phyloP scores from a whole-genome alignment of 2,797 vertebrate species.

The Hippocampus kuda region DNA sequence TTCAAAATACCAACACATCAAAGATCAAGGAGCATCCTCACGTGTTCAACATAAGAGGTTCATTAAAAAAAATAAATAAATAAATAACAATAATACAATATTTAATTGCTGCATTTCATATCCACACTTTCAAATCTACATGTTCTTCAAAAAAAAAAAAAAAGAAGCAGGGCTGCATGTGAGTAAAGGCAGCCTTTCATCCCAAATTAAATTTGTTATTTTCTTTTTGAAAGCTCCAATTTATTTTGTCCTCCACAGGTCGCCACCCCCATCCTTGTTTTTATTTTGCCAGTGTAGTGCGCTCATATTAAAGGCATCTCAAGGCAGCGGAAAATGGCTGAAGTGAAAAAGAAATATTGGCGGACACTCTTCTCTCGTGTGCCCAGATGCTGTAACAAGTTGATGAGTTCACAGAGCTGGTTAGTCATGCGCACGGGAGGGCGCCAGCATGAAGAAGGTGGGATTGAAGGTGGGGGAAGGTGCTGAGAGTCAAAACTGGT shows the following conservation, averaged over 20 bases:
- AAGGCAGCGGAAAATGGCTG: constrained; percentile 31
- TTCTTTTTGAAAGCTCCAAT: constrained; percentile 18
- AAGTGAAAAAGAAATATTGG: constrained; percentile 22
- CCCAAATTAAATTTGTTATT: constrained; percentile 10
- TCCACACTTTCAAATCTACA: not conserved
- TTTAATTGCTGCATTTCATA: not conserved
- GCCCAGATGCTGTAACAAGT: constrained; percentile 42
- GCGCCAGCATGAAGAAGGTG: constrained; percentile 12
- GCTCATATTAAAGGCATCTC: constrained; percentile 12
- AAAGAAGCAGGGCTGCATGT: not conserved
- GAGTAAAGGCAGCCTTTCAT: constrained; percentile 6
- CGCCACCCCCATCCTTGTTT: constrained; percentile 15
- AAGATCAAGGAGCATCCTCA: not conserved
- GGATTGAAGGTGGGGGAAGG: constrained; percentile 35
- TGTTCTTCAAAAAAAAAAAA: constrained; percentile 6
- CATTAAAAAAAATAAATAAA: too few relatives aligned
- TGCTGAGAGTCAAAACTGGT: constrained; percentile 41
- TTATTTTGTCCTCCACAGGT: constrained; percentile 23
- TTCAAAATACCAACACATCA: not conserved
- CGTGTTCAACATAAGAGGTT: not conserved
- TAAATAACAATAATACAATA: too few relatives aligned
- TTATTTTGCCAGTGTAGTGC: constrained; percentile 20
- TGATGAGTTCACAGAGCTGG: constrained; percentile 22
- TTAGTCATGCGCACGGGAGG: constrained; percentile 27
- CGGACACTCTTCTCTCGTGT: constrained; percentile 37